These are phyloP conservation scores for Ptychoptera contaminata DNA, from an alignment of 2,888 invertebrate species.

Conservation along the genomic window DNA sequence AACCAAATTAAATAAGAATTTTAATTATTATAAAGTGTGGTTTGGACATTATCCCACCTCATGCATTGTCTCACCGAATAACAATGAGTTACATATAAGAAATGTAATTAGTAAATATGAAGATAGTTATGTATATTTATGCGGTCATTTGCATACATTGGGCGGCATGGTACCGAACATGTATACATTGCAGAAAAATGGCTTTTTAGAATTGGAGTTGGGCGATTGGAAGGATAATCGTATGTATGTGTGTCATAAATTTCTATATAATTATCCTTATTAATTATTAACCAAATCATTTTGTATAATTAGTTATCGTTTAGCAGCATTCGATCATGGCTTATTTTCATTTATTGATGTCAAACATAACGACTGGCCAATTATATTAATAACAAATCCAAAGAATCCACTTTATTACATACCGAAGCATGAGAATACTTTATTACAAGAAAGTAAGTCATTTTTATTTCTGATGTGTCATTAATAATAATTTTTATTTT, in stretches of 20 bases:
- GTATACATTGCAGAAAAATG: slow-evolving; percentile 72
- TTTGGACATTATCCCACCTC: slow-evolving; percentile 91
- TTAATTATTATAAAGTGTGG: slow-evolving; percentile 52
- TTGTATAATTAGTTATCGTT: slow-evolving; percentile 45
- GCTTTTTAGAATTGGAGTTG: slow-evolving; percentile 73
- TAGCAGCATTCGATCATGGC: slow-evolving; percentile 80
- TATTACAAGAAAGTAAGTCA: slow-evolving; percentile 6
- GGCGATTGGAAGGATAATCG: slow-evolving; percentile 88
- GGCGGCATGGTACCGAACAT: slow-evolving; percentile 64
- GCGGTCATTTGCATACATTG: slow-evolving; percentile 80
- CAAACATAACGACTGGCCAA: slow-evolving; percentile 61
- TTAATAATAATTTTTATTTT: background rate
- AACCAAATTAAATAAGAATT: slow-evolving; percentile 37
- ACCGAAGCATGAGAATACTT: slow-evolving; percentile 51
- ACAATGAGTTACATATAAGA: slow-evolving; percentile 35
- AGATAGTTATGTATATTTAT: slow-evolving; percentile 60
- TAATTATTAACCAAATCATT: background rate
- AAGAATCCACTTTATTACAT: slow-evolving; percentile 63
- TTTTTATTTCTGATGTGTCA: background rate
- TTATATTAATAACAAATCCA: slow-evolving; percentile 78
- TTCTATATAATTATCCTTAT: background rate
- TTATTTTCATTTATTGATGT: slow-evolving; percentile 73
- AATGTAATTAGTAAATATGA: slow-evolving; percentile 41
- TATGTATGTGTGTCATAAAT: slow-evolving; percentile 36
- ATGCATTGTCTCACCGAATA: slow-evolving; percentile 48